phyloP scores from a whole-genome alignment of 2,797 vertebrate species.

The Glossophaga mutica region DNA sequence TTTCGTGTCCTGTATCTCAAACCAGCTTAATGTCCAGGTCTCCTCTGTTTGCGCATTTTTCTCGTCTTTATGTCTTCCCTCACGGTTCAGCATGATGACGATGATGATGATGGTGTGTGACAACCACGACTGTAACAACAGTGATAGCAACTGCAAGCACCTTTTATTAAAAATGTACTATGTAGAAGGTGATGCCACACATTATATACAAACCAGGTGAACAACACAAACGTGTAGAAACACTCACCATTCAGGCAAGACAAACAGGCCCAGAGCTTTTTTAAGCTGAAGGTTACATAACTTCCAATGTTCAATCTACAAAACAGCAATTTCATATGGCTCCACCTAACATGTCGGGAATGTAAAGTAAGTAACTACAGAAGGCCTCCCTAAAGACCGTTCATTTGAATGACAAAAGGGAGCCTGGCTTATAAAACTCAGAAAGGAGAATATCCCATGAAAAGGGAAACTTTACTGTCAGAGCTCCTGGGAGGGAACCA shows the following conservation, averaged over 20 bases:
- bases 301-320: background rate
- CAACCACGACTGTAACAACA: background rate
- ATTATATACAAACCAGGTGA: background rate
- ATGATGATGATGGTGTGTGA: too few relatives aligned
- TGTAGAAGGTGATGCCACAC: background rate
- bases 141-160: background rate
- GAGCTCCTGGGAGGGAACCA: background rate
- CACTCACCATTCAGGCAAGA: background rate
- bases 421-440: background rate
- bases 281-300: background rate
- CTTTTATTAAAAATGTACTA: background rate
- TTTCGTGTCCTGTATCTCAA: background rate
- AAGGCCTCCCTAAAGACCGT: background rate
- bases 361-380: background rate
- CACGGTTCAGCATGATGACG: background rate
- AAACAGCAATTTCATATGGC: background rate
- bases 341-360: background rate
- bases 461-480: background rate
- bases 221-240: background rate
- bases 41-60: background rate
- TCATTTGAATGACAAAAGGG: background rate
- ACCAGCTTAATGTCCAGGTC: background rate
- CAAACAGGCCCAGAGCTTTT: background rate
- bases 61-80: background rate
- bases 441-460: background rate